These are phyloP conservation scores for Nyleta sp. DNA, from an alignment of 2,888 invertebrate species.

Conservation along the genomic window DNA sequence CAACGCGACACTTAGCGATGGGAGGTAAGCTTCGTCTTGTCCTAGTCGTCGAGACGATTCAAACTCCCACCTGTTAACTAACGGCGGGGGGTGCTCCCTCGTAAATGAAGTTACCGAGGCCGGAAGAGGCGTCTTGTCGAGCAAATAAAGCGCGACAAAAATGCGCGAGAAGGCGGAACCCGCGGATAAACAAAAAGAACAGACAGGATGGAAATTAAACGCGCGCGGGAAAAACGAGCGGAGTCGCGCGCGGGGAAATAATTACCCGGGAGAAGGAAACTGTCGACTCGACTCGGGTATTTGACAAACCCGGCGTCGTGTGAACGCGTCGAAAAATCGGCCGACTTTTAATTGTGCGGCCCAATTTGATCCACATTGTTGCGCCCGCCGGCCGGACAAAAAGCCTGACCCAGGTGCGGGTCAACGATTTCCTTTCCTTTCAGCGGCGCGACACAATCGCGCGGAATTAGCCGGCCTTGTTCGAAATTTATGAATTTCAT, in stretches of 20 bases:
- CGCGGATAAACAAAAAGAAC: constrained; percentile 40
- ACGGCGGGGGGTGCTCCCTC: constrained; percentile 40
- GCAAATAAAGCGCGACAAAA: constrained; percentile 56
- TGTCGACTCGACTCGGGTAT: no score
- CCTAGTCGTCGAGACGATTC: constrained; percentile 61
- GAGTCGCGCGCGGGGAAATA: no score
- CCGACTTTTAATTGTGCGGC: constrained; percentile 25
- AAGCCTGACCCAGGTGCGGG: constrained; percentile 53
- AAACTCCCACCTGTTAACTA: constrained; percentile 34
- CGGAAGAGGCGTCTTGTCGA: constrained; percentile 64
- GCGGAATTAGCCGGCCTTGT: constrained; percentile 62
- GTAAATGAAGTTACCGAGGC: constrained; percentile 48
- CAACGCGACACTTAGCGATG: no score
- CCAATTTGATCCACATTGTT: constrained; percentile 45
- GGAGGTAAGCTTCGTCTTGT: constrained; percentile 63
- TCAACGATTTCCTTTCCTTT: constrained; percentile 67
- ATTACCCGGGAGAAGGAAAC: no score
- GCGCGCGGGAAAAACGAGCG: no score
- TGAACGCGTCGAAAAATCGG: constrained; percentile 3
- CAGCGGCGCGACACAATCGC: constrained; percentile 49
- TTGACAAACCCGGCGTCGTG: no score
- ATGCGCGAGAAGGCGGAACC: constrained; percentile 45
- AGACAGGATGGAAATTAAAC: constrained; percentile 50
- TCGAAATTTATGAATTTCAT: constrained; percentile 66
- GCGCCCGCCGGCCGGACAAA: constrained; percentile 10